Conservation (phyloP, 1,140 invertebrate species). For the Leptoteleia sp. region DNA sequence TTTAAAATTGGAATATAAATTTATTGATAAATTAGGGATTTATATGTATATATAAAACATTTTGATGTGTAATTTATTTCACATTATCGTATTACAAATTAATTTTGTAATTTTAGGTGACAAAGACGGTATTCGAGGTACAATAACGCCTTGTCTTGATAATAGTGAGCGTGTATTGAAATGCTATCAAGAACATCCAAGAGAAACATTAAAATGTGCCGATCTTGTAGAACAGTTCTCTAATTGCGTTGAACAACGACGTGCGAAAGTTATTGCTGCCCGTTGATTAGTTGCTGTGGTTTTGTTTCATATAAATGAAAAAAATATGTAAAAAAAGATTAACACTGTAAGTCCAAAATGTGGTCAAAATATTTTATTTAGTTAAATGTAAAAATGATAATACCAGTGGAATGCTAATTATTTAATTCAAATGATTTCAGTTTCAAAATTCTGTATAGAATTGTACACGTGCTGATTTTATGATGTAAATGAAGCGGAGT, state of each 20-base stretch:
- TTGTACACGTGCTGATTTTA: conserved; percentile 8
- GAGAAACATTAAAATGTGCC: conserved; percentile 81
- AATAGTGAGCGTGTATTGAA: conserved; percentile 79
- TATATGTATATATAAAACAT: too few relatives aligned
- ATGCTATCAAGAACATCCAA: conserved; percentile 81
- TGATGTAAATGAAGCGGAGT: conserved; percentile 15
- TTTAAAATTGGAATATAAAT: too few relatives aligned
- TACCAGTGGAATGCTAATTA: neutral
- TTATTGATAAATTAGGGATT: too few relatives aligned
- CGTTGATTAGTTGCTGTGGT: conserved; percentile 46
- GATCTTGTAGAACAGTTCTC: conserved; percentile 80
- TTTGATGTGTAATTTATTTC: too few relatives aligned
- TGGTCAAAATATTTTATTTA: conserved; percentile 7
- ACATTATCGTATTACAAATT: too few relatives aligned
- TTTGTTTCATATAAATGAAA: conserved; percentile 14
- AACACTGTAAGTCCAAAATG: conserved; percentile 13
- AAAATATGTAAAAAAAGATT: neutral
- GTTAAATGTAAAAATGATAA: neutral
- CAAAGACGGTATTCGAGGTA: conserved; percentile 56
- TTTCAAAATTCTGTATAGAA: conserved; percentile 18
- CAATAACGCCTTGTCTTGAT: conserved; percentile 78
- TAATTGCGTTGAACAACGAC: conserved; percentile 80
- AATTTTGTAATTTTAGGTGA: conserved; percentile 50
- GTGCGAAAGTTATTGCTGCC: conserved; percentile 70
- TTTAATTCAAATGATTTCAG: neutral